Evolutionary conservation across 2,113 vertebrate species (phyloP).

Genomic region (Cavia porcellus): DNA sequence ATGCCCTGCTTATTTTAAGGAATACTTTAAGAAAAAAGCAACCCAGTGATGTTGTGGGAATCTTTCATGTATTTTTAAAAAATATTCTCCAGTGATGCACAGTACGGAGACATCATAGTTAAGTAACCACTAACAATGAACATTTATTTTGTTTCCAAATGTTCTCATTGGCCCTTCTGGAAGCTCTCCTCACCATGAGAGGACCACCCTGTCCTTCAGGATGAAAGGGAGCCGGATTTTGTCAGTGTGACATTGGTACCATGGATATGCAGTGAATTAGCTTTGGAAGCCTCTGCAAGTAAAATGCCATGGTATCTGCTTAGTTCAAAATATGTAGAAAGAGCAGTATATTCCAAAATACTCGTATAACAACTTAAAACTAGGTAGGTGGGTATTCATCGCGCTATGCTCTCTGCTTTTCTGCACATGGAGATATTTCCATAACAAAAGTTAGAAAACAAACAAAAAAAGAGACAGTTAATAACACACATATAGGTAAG

Average conservation of each 20-base stretch:
- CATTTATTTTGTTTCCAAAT: background rate
- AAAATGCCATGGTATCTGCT: background rate
- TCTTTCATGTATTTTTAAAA: conserved; percentile 24
- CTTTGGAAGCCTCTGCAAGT: conserved; percentile 1
- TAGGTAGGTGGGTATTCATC: background rate
- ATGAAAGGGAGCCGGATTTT: conserved; percentile 11
- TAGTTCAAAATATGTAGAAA: conserved; percentile 21
- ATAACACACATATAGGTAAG: background rate
- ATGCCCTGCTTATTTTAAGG: conserved; percentile 22
- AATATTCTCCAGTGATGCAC: background rate
- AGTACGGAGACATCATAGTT: background rate
- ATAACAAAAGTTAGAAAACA: background rate
- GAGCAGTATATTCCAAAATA: background rate
- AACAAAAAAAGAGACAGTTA: background rate
- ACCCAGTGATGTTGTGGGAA: conserved; percentile 24
- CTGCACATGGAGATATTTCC: background rate
- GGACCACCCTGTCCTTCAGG: background rate
- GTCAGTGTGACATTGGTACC: background rate
- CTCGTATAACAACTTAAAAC: background rate
- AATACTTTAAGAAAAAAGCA: background rate
- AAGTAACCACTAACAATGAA: background rate
- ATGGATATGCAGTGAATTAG: background rate
- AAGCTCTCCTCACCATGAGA: background rate
- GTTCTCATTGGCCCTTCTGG: background rate
- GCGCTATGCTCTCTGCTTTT: background rate